Base-by-base conservation (phyloP, 2,888 invertebrate genomes). In the Vandiemenella viatica region DNA sequence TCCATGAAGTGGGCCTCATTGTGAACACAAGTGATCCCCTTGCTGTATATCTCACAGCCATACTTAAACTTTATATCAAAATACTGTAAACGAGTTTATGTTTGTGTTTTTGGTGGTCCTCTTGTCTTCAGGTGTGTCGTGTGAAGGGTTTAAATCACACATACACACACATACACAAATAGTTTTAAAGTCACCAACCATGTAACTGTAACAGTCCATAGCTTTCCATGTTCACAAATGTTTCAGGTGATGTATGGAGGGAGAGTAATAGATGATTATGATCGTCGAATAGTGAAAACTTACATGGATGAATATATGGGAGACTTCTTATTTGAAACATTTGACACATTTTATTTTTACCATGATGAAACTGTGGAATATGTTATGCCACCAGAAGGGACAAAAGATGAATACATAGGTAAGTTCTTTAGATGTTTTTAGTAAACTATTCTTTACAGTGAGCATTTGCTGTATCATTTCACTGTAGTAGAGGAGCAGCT, bases 271-370 rank as follows among this genome's bases (percentile, higher is more conserved):
- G 92, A 93, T 64, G 81, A 85, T 64, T 92, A 80, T 67, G 93
- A 93, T 67, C 76, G 91, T 10, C 78, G 92, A 53, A 82, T 91
- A 10, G 81, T 90, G 3, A 72, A 77, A 55, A 86, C 83, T 0
- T 93, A 92, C 67, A 89, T 92, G 86, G 80, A 90, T 63, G 92
- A 93, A 66, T 93, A 92, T 63, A 81, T 93, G 75, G 93, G 92
- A 0, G 92, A 93, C 62, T 93, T 92, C 65, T 72, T 93, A 45
- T 91, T 93, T 64, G 90, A 92, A 63, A 78, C 79, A 49, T 90
- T 88, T 66, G 88, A 91, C 65, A 87, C 88, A 0, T 93, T 90
- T 69, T 87, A 89, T 65, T 92, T 93, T 70, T 91, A 84, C 64
- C 69, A 69, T 43, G 86, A 89, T 62, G 67, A 74, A 1, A 64